These are phyloP conservation scores for Nemurella pictetii DNA, from an alignment of 2,888 invertebrate species.

Conservation along the genomic window DNA sequence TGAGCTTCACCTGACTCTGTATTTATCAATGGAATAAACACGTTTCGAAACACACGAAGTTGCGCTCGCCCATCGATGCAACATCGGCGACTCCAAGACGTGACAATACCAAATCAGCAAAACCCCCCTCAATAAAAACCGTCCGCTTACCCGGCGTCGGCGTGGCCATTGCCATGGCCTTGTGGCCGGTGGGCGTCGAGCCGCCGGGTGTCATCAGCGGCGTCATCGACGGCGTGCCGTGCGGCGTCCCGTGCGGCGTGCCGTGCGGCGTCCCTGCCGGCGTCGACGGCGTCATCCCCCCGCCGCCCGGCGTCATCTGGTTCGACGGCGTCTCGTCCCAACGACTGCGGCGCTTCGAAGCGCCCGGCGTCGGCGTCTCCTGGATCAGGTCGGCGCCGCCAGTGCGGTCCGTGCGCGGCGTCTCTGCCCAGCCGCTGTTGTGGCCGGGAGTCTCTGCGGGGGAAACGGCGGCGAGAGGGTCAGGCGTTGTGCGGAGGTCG, in stretches of 20 bases:
- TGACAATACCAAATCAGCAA: too few species aligned
- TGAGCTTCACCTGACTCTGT: too few species aligned
- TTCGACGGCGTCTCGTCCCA: slow-evolving; percentile 97
- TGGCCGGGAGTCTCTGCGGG: slow-evolving; percentile 89
- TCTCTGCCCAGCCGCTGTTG: slow-evolving; percentile 98
- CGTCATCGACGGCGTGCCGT: slow-evolving; percentile 63
- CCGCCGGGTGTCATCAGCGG: slow-evolving; percentile 80
- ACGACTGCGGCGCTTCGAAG: slow-evolving; percentile 91
- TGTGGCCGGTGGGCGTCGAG: slow-evolving; percentile 84
- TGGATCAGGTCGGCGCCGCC: slow-evolving; percentile 72
- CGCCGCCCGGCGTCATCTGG: slow-evolving; percentile 53
- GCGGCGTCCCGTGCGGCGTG: slow-evolving; percentile 72
- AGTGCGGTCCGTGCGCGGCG: slow-evolving; percentile 91
- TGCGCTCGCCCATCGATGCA: too few species aligned
- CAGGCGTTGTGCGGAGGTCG: too few species aligned
- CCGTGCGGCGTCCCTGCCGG: slow-evolving; percentile 69
- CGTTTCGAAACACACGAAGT: too few species aligned
- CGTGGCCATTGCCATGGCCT: slow-evolving; percentile 98
- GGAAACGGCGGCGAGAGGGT: background rate
- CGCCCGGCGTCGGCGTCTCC: slow-evolving; percentile 92
- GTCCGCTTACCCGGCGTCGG: slow-evolving; percentile 81
- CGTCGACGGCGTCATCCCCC: slow-evolving; percentile 62
- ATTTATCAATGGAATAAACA: too few species aligned
- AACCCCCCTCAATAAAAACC: too few species aligned
- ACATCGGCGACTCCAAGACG: too few species aligned